Evolutionary conservation across 2,113 vertebrate genomes (phyloP).

Genomic region (Strigops habroptila): DNA sequence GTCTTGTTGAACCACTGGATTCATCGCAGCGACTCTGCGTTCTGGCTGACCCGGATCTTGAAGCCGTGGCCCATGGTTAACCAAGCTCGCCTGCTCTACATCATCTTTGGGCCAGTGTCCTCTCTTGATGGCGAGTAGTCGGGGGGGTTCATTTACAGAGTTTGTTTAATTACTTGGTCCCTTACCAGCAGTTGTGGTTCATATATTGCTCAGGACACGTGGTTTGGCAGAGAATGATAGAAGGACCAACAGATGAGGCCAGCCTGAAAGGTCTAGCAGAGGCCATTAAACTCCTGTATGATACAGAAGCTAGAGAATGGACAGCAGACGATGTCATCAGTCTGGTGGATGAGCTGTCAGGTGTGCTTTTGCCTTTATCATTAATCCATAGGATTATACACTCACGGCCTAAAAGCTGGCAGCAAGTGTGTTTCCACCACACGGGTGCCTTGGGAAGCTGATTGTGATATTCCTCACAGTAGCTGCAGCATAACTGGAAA

Average conservation of each 20-base stretch:
- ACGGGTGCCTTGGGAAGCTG: not conserved
- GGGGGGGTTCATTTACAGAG: not conserved
- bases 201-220: conserved; percentile 74
- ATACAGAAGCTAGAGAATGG: conserved; percentile 75
- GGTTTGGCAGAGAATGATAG: conserved; percentile 82
- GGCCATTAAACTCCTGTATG: conserved; percentile 79
- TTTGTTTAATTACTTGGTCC: not conserved
- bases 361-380: conserved; percentile 62
- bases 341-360: conserved; percentile 86
- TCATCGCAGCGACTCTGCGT: conserved; percentile 72
- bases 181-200: conserved; percentile 35
- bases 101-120: conserved; percentile 85
- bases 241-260: conserved; percentile 72
- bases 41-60: conserved; percentile 86
- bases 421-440: not conserved
- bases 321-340: conserved; percentile 80
- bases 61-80: conserved; percentile 89
- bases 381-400: not conserved
- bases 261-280: conserved; percentile 81
- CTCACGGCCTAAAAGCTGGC: not conserved
- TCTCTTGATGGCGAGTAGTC: conserved; percentile 73
- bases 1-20: conserved; percentile 82
- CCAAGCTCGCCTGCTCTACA: conserved; percentile 86
- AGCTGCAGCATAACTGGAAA: not conserved
- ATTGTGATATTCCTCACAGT: not conserved